Evolutionary conservation across 2,113 vertebrate species (phyloP).

Genomic region (Crypturellus undulatus): DNA sequence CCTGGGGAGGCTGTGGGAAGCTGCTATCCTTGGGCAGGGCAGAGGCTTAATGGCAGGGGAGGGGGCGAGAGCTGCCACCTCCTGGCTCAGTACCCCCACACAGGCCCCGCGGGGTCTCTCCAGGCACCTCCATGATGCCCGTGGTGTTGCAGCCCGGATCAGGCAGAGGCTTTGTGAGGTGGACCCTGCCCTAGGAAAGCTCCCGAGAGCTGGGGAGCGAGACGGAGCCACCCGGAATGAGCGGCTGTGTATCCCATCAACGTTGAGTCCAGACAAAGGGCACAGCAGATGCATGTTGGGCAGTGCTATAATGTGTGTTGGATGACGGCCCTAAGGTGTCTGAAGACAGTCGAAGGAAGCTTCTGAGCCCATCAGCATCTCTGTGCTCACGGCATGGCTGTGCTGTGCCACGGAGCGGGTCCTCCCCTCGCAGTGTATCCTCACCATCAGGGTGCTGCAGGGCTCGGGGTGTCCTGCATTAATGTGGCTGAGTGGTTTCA

Average conservation of each 20-base stretch:
- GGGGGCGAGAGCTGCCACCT: not conserved
- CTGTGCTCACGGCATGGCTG: accelerated
- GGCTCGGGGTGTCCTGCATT: not conserved
- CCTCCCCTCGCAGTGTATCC: not conserved
- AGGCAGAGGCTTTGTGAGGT: not conserved
- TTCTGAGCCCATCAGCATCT: not conserved
- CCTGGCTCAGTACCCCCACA: not conserved
- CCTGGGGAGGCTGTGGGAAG: not conserved
- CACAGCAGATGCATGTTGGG: not conserved
- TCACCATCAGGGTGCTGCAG: not conserved
- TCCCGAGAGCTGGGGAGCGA: not conserved
- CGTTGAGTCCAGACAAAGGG: not conserved
- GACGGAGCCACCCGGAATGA: accelerated
- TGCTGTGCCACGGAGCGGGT: not conserved
- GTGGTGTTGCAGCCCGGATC: accelerated
- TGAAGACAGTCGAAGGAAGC: not conserved
- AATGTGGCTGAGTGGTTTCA: not conserved
- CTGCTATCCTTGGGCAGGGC: not conserved
- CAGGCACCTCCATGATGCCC: not conserved
- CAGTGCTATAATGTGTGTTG: not conserved
- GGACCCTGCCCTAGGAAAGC: not conserved
- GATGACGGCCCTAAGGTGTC: accelerated
- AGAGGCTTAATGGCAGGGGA: not conserved
- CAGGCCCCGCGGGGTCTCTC: not conserved
- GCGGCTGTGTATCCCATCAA: not conserved